Percentiles rank a stretch among this genome's conserved stretches.
phyloP scores from a whole-genome alignment of 2,113 vertebrate genomes.

The Vulpes ferrilata region DNA sequence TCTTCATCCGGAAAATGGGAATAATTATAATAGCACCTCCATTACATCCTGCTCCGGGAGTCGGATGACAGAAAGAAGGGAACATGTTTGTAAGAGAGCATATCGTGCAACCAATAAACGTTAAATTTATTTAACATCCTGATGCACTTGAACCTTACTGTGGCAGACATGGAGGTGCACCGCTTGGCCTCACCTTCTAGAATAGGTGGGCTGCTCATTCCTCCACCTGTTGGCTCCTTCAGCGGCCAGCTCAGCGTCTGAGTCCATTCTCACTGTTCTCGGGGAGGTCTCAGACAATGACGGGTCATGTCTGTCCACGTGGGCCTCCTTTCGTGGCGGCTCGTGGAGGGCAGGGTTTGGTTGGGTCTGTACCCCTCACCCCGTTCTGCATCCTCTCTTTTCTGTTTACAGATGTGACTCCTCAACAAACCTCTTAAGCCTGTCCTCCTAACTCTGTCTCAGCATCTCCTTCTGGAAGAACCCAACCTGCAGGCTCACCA shows the following conservation, averaged over 20 bases:
- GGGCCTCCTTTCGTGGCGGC: fast-evolving
- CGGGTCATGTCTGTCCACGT: not conserved
- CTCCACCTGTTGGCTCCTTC: not conserved
- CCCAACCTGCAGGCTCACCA: too few relatives aligned
- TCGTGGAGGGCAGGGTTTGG: fast-evolving
- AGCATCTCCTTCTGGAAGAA: not conserved
- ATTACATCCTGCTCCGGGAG: not conserved
- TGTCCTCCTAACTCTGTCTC: fast-evolving
- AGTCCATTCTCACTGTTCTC: not conserved
- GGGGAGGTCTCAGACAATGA: not conserved
- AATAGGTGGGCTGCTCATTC: too few relatives aligned
- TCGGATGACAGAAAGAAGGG: not conserved
- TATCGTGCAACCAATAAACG: fast-evolving
- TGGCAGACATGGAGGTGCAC: fast-evolving
- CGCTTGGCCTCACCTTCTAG: not conserved
- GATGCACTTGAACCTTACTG: not conserved
- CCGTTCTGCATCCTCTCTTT: fast-evolving
- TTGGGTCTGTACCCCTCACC: fast-evolving
- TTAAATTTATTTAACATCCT: not conserved
- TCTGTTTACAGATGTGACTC: not conserved
- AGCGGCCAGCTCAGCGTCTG: fast-evolving
- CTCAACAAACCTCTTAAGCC: not conserved
- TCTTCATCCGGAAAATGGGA: not conserved
- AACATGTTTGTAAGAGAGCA: not conserved
- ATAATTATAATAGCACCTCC: not conserved